Base-by-base conservation (phyloP, 1,140 invertebrate species). In the Penaeus indicus region DNA sequence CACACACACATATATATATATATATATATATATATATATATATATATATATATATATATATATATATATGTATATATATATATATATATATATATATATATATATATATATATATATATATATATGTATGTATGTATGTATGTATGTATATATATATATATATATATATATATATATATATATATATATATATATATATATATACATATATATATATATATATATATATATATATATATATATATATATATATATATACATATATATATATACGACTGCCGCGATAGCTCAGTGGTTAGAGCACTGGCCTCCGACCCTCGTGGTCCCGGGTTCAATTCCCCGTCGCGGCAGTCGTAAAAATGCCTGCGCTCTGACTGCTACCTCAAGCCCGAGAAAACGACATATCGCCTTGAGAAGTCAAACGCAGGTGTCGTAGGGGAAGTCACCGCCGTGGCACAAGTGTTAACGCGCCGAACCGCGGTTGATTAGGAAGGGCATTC, bases 141-240 rank as follows among this genome's bases (percentile, higher is more conserved):
- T 25, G 11, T 18, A 27, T 75, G 11, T 25, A 8, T 75, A 27
- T 21, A 27, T 75, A 27, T 21, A 27, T 75, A 27, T 21, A 8
- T 75, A 13, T 25, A 72, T 25, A 19, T 25, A 72, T 25, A 72
- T 72, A 19, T 72, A 72, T 72, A 72, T 72, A 19, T 25, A 72
- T 25, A 72, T 72, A 72, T 22, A 72, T 13, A 72, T 72, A 72
- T n/a, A 19, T 72, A 72, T 32, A 72, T 72, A 72, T 16, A 72
- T 72, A 72, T 16, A 19, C 25, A n/a, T n/a, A 72, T 19, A 72
- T 72, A 72, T 72, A 67, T 67, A 67, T 67, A 67, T 67, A 19
- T 16, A 67, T 67, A 67, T 67, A 67, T 67, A 67, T 67, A 67
- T 67, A 19, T 67, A 67, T 67, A 67, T 67, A 67, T 67, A 67